Percentiles rank a stretch among this genome's conserved stretches.
Evolutionary conservation across 2,797 vertebrate species (phyloP).

Genomic region (Podarcis lilfordi): DNA sequence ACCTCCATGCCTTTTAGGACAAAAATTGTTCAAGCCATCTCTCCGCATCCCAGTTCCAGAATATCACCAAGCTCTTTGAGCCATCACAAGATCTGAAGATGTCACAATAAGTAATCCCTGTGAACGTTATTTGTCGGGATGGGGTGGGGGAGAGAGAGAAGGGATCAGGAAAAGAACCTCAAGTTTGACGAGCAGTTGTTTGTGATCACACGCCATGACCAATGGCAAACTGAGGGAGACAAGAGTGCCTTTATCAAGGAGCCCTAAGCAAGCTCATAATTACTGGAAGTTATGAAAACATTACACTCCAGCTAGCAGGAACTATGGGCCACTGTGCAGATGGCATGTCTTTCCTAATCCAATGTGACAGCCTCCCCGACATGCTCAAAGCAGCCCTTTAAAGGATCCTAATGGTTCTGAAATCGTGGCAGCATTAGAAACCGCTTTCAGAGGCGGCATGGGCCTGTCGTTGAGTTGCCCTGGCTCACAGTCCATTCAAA

Average conservation of each 20-base stretch:
- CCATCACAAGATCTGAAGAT: neutral
- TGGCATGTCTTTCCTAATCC: neutral
- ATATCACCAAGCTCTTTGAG: neutral
- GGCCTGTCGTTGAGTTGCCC: neutral
- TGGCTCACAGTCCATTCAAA: neutral
- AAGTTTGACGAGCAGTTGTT: neutral
- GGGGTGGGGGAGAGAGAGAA: neutral
- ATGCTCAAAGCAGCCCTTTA: neutral
- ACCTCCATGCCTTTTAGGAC: neutral
- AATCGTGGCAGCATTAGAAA: constrained; percentile 8
- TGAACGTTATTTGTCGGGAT: neutral
- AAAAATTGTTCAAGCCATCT: neutral
- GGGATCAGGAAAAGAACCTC: constrained; percentile 10
- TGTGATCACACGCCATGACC: neutral
- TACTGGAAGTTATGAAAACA: constrained; percentile 32
- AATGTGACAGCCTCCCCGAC: neutral
- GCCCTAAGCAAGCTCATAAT: neutral
- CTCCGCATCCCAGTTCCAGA: neutral
- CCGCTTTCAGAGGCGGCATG: neutral
- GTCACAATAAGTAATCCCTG: constrained; percentile 13
- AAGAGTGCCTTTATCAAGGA: constrained; percentile 3
- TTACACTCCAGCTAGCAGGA: constrained; percentile 24
- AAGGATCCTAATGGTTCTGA: neutral
- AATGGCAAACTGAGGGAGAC: constrained; percentile 14
- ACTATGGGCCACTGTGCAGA: constrained; percentile 2